These are phyloP conservation scores for Nomada flava DNA, from an alignment of 2,888 invertebrate species.

Conservation along the genomic window DNA sequence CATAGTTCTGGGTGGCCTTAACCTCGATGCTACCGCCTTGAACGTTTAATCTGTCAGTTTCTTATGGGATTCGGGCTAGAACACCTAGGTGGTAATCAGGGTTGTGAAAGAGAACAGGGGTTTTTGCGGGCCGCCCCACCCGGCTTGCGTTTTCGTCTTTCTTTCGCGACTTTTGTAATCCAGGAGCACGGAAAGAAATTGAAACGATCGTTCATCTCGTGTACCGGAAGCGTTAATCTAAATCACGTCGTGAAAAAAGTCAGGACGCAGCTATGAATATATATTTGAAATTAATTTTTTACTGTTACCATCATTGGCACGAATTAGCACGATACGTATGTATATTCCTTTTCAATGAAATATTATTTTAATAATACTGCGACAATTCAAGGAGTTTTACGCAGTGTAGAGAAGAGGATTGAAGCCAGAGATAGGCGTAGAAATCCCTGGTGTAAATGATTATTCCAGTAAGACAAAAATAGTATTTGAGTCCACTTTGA, in stretches of 20 bases:
- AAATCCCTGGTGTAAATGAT: no score
- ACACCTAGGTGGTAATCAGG: slow-evolving; percentile 64
- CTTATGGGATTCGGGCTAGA: slow-evolving; percentile 59
- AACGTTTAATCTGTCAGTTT: slow-evolving; percentile 71
- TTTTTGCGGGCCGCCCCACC: slow-evolving; percentile 34
- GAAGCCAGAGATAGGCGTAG: no score
- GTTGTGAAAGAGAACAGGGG: slow-evolving; percentile 53
- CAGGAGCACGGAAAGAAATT: slow-evolving; percentile 11
- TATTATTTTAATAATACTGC: no score
- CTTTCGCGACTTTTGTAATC: not conserved
- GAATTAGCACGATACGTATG: no score
- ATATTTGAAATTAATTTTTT: no score
- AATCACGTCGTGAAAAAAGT: not conserved
- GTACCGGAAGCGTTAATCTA: not conserved
- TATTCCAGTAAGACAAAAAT: no score
- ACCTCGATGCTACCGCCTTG: slow-evolving; percentile 86
- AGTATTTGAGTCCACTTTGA: no score
- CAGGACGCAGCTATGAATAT: no score
- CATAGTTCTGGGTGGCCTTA: slow-evolving; percentile 85
- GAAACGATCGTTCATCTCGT: not conserved
- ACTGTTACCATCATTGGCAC: no score
- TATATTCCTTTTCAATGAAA: no score
- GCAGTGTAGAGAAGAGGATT: no score
- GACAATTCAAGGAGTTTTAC: no score
- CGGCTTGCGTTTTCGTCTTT: slow-evolving; percentile 52